These are phyloP conservation scores for Plectropomus leopardus DNA, from an alignment of 2,113 vertebrate genomes.

Conservation along the genomic window DNA sequence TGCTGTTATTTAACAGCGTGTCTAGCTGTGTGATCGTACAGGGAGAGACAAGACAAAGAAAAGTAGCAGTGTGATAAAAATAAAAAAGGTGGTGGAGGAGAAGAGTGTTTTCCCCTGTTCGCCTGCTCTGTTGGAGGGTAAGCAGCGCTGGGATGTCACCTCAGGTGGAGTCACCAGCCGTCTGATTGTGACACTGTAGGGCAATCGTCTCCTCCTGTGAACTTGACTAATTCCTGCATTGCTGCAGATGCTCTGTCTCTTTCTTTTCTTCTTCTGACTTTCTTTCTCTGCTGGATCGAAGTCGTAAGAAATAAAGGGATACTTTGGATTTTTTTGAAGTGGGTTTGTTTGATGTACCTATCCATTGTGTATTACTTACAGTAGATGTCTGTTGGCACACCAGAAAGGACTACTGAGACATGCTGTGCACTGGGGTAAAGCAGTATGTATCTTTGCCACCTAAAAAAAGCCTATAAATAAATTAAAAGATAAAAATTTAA, in stretches of 20 bases:
- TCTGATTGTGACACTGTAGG: constrained; percentile 24
- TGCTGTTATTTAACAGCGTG: constrained; percentile 44
- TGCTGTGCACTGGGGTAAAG: too few species aligned
- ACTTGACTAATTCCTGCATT: constrained; percentile 33
- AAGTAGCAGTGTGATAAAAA: neutral
- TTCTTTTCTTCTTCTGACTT: neutral
- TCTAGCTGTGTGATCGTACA: constrained; percentile 4
- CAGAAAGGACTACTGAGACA: too few species aligned
- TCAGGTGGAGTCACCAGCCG: constrained; percentile 27
- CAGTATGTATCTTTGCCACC: too few species aligned
- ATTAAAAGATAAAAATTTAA: too few species aligned
- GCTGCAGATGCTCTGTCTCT: neutral
- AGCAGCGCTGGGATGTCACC: constrained; percentile 25
- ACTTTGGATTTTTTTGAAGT: too few species aligned
- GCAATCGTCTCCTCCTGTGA: constrained; percentile 25
- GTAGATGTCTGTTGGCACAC: too few species aligned
- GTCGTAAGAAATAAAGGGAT: neutral
- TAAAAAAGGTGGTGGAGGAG: neutral
- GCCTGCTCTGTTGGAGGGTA: constrained; percentile 10
- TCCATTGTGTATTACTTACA: too few species aligned
- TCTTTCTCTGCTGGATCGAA: neutral
- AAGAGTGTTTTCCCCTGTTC: neutral
- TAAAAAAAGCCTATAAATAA: too few species aligned
- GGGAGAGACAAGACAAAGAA: neutral
- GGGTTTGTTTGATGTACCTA: too few species aligned